Base-by-base conservation (phyloP, 2,888 invertebrate genomes). In the Xanthia icteritia region DNA sequence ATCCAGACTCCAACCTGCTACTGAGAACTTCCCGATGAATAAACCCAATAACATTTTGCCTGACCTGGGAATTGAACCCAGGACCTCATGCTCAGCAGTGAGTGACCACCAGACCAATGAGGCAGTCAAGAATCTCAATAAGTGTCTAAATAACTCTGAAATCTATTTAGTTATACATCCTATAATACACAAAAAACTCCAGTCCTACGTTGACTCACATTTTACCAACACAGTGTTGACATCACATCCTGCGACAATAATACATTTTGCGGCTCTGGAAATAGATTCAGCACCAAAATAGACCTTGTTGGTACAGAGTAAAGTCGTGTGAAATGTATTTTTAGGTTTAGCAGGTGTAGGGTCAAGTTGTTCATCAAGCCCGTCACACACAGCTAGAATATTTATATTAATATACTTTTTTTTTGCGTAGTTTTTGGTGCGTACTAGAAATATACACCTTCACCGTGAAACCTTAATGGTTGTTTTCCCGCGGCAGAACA, bases 201-300 rank as follows among this genome's bases (percentile, higher is more conserved):
- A 70, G 51, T 73, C 23, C 45, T 11, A 67, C 17, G 63, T 39
- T 83, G 81, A 74, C 61, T 84, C 74, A 81, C 13, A 36, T 77
- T 51, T 61, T 23, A 63, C 11, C 15, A 36, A 51, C 23, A 31
- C 61, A 39, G 4, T 31, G 73, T 72, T 72, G 84, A 83, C 75
- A 72, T 84, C 83, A 83, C 58, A 66, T 84, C 84, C 83, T 70
- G 61, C 4, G 42, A 63, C 83, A 74, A 77, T 68, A 68, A 74
- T 76, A 84, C 58, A 73, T 73, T 23, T 77, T 83, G 81, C 73
- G 23, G 39, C n/a, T 54, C 39, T 48, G 11, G 4, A 83, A 74
- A 84, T 83, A 84, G 56, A 65, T 63, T 45, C 51, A 61, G 56
- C 45, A 48, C 72, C 5, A 84, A 84, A 83, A 84, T 83, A 84